Evolutionary conservation across 1,140 invertebrate genomes (phyloP).

Genomic region (Aphis gossypii): DNA sequence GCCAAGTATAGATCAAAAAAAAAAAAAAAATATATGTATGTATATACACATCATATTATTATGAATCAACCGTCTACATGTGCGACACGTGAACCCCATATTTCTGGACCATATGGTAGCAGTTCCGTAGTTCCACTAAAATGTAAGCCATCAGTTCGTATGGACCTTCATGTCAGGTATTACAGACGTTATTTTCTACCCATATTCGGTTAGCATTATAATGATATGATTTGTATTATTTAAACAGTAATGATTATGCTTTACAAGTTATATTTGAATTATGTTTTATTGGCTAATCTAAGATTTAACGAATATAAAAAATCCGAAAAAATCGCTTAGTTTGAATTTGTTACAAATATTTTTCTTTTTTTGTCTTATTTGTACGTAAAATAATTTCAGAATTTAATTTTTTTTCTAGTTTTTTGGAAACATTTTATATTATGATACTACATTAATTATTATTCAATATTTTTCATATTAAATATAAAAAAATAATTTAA

Average conservation of each 20-base stretch:
- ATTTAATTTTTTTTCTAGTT: neutral
- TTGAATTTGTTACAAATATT: neutral
- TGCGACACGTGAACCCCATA: constrained; percentile 39
- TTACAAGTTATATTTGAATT: neutral
- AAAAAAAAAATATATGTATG: neutral
- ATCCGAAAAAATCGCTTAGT: neutral
- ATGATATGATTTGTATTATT: neutral
- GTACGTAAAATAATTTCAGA: neutral
- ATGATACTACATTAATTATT: neutral
- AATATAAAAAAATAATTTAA: neutral
- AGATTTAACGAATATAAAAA: neutral
- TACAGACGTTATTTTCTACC: neutral
- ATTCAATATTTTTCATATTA: neutral
- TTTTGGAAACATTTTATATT: neutral
- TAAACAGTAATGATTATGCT: neutral
- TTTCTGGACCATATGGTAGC: constrained; percentile 41
- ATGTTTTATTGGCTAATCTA: neutral
- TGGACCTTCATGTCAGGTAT: neutral
- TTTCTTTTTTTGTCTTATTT: neutral
- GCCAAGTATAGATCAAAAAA: constrained; percentile 54
- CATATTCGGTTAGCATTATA: neutral
- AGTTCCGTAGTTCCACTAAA: neutral
- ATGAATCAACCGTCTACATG: constrained; percentile 25
- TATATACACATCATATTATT: constrained; percentile 30
- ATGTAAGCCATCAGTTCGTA: neutral